phyloP scores from a whole-genome alignment of 2,113 vertebrate species.

The Salvelinus alpinus region DNA sequence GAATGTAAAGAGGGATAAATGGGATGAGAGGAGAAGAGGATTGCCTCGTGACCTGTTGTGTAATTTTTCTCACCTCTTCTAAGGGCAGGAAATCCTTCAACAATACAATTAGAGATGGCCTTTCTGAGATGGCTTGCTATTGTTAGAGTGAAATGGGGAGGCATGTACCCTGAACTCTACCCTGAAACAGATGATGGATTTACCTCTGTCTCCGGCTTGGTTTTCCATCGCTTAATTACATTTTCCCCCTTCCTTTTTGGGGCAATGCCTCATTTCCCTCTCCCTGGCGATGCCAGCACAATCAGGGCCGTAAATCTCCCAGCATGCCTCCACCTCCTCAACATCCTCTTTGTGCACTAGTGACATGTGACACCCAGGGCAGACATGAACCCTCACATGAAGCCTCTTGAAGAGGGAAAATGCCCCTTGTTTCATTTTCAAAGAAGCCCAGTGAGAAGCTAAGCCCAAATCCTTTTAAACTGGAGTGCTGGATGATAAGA shows the following conservation, averaged over 20 bases:
- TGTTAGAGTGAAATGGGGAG: slow-evolving; percentile 24
- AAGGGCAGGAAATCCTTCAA: slow-evolving; percentile 43
- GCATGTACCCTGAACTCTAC: background rate
- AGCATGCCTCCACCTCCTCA: background rate
- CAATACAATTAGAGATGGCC: slow-evolving; percentile 31
- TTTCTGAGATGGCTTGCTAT: slow-evolving; percentile 27
- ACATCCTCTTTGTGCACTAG: slow-evolving; percentile 14
- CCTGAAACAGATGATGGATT: slow-evolving; percentile 12
- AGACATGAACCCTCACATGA: background rate
- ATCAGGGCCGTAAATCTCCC: slow-evolving; percentile 11
- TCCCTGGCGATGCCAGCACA: slow-evolving; percentile 1
- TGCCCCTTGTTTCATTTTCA: slow-evolving; percentile 21
- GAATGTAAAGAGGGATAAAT: slow-evolving; percentile 29
- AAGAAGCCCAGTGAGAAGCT: slow-evolving; percentile 8
- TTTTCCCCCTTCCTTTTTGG: background rate
- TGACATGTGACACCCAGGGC: slow-evolving; percentile 17
- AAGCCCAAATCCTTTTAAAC: slow-evolving; percentile 25
- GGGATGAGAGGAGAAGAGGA: slow-evolving; percentile 9
- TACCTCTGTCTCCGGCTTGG: background rate
- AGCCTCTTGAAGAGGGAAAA: background rate
- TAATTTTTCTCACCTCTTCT: slow-evolving; percentile 35
- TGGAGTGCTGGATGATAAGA: slow-evolving; percentile 16
- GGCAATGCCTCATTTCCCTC: slow-evolving; percentile 11
- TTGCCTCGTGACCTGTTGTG: slow-evolving; percentile 20
- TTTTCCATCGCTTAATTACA: slow-evolving; percentile 7